Base-by-base conservation (phyloP, 2,113 vertebrate species). In the Trichechus manatus region DNA sequence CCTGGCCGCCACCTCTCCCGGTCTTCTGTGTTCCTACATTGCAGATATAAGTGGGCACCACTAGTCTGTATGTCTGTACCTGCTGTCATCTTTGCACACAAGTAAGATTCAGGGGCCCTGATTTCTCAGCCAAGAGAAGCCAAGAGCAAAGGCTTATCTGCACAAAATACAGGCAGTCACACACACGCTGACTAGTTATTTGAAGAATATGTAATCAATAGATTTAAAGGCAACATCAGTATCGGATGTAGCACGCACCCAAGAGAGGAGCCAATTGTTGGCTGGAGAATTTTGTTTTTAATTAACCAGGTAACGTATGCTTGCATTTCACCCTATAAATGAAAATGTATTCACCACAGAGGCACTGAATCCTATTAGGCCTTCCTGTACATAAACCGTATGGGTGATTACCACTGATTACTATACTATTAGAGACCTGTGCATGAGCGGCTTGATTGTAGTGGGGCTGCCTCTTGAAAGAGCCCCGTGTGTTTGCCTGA, bases 281-380 rank as follows among this genome's bases (percentile, higher is more conserved):
- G 96, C 98, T 98, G 87, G 98, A 98, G 98, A 98, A 97, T 98
- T 98, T 98, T 97, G 97, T 95, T 98, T 98, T 98, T 98, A 98
- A 99, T 99, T 98, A 98, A 98, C 98, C 97, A 98, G 98, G 98
- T 98, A 98, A 98, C 79, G 87, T 98, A 96, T 98, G 98, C 97
- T 98, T 97, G 95, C 72, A 0, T 98, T 98, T 97, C 91, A 90
- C 97, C 97, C 98, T 97, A 86, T 50, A 98, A 98, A 98, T 97
- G 98, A 98, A 98, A 98, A 98, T 97, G 96, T 98, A 98, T 98
- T 98, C 98, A 98, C 98, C 95, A 86, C 97, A 97, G 98, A 98
- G 95, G 95, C 95, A 97, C 96, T 92, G 96, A 79, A 96, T 98
- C 97, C 98, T 98, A 92, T 98, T 98, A 98, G 97, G 92, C 97